These are phyloP conservation scores for Caenorhabditis japonica DNA, from an alignment of 2,888 invertebrate species.

Conservation along the genomic window DNA sequence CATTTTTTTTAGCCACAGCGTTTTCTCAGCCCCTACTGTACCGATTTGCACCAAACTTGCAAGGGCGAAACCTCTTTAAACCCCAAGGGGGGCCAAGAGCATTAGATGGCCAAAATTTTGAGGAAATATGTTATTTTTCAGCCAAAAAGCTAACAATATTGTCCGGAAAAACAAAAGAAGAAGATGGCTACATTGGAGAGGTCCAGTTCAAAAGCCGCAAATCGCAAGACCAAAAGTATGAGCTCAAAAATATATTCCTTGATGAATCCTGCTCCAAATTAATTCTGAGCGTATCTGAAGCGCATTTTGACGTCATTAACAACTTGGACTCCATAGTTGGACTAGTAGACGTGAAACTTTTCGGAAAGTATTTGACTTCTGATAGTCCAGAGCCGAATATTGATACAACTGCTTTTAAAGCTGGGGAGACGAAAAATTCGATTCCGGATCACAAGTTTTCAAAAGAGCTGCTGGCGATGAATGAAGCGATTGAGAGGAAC, in stretches of 20 bases:
- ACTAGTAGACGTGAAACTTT: conserved; percentile 58
- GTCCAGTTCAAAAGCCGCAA: conserved; percentile 53
- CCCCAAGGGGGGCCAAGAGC: too few species aligned
- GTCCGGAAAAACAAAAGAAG: conserved; percentile 23
- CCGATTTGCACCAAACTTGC: too few species aligned
- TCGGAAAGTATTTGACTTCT: conserved; percentile 50
- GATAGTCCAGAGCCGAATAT: conserved; percentile 22
- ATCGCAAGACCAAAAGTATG: conserved; percentile 50
- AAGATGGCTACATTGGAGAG: conserved; percentile 51
- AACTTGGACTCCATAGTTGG: conserved; percentile 56
- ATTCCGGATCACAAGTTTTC: conserved; percentile 53
- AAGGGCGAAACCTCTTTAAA: too few species aligned
- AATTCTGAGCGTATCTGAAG: conserved; percentile 41
- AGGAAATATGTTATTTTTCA: conserved; percentile 14
- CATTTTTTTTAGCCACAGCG: too few species aligned
- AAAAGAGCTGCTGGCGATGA: conserved; percentile 54
- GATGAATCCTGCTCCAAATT: conserved; percentile 54
- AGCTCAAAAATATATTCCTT: conserved; percentile 65
- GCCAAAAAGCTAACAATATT: conserved; percentile 49
- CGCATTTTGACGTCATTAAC: conserved; percentile 43
- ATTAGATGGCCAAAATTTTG: too few species aligned
- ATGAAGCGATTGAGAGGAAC: conserved; percentile 53
- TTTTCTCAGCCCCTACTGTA: too few species aligned
- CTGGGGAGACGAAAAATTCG: conserved; percentile 28
- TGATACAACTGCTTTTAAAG: conserved; percentile 8